Base-by-base conservation (phyloP, 2,113 vertebrate genomes). In the Malurus cyaneus region DNA sequence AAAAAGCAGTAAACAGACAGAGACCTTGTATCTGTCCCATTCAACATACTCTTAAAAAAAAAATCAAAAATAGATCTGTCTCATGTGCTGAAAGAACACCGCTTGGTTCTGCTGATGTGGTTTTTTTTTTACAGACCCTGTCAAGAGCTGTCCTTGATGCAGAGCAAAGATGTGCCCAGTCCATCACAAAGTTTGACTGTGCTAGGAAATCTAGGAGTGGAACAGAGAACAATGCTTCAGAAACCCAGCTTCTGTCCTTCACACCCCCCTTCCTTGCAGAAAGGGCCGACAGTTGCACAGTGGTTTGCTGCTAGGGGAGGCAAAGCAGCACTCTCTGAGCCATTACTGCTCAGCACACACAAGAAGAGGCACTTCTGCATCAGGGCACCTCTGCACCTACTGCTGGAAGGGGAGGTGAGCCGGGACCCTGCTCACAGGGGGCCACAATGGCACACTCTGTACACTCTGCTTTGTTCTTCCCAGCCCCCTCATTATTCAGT, bases 341-440 rank as follows among this genome's bases (percentile, higher is more conserved):
- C 31, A 24, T 16, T 42, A 9, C 21, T 47, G 44, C 29, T 59
- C 23, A 57, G 31, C 1, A 1, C 1, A 1, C 39, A 49, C 3
- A 2, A 69, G 69, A 64, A 44, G 25, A 49, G 34, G 24, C 31
- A 18, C 9, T 76, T 47, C 47, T 67, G 62, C 3, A 1, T 13
- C 28, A 54, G 31, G 49, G 36, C 73, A n/a, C 17, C 31, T 34
- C 8, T 11, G 41, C 12, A 25, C 24, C 10, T 1, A 3, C 14
- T 12, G 28, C 0, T 0, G n/a, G 24, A 67, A 88, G 31, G 24
- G 13, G n/a, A 64, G 18, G 12, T 52, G 29, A 82, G 28, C 24
- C 7, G 39, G 42, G 26, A 29, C 78, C 26, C 24, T 71, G 44
- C 70, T 79, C 34, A 60, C 56, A 20, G 49, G 12, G 29, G 44